Evolutionary conservation across 2,797 vertebrate species (phyloP).

Genomic region (Merluccius polli): DNA sequence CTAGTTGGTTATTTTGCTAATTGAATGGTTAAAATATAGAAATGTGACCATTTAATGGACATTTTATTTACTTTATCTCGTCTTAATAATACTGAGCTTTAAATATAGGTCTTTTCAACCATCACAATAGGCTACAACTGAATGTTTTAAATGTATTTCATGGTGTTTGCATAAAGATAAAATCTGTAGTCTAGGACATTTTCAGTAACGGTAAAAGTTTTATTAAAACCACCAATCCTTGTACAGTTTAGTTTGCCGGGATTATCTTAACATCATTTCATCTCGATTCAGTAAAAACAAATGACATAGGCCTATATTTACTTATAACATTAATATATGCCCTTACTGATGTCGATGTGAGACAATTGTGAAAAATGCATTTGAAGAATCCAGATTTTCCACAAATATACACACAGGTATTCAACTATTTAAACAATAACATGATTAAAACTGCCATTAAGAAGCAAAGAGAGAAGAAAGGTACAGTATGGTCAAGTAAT

Average conservation of each 20-base stretch:
- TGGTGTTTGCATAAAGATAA: not conserved
- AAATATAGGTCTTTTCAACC: not conserved
- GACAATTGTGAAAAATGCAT: not conserved
- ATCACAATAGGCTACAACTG: not conserved
- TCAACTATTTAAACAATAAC: not conserved
- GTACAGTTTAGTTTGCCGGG: not conserved
- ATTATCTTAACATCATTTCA: not conserved
- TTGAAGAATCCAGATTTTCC: not conserved
- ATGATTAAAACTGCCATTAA: not conserved
- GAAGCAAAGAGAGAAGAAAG: not conserved
- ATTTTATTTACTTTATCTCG: not conserved
- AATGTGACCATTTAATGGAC: not conserved
- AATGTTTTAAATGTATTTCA: not conserved
- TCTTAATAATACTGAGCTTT: not conserved
- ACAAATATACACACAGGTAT: not conserved
- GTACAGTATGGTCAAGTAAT: not conserved
- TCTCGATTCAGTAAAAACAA: not conserved
- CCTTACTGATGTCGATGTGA: not conserved
- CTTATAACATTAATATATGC: not conserved
- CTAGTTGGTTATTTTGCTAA: no score
- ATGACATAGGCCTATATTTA: not conserved
- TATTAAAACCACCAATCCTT: not conserved
- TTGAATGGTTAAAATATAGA: not conserved
- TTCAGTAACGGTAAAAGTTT: not conserved
- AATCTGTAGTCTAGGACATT: not conserved